Conservation (phyloP, 1,140 invertebrate species). For the Popillia japonica region DNA sequence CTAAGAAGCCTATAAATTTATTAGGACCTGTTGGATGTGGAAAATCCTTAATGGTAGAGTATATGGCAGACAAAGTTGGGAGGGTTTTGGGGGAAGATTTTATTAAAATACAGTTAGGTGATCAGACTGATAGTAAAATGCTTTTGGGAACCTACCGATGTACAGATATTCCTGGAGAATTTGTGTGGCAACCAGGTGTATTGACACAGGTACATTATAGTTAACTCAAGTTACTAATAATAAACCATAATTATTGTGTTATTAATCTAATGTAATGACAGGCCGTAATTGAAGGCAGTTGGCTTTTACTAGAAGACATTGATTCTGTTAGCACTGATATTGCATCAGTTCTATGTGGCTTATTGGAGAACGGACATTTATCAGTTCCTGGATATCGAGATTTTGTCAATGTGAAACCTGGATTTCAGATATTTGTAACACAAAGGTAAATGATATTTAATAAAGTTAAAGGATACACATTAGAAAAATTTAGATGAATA, state of each 20-base stretch:
- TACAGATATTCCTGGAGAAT: conserved; percentile 96
- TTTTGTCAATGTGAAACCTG: conserved; percentile 76
- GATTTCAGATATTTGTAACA: conserved; percentile 93
- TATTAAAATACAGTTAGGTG: conserved; percentile 91
- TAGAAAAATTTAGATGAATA: too few species aligned
- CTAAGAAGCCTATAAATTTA: conserved; percentile 78
- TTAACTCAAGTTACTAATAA: conserved; percentile 23
- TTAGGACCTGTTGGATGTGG: conserved; percentile 93
- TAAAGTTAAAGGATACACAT: too few species aligned
- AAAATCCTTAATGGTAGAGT: conserved; percentile 91
- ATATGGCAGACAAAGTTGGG: conserved; percentile 83
- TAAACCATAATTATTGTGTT: neutral
- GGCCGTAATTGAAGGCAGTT: conserved; percentile 87
- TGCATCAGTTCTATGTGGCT: conserved; percentile 82
- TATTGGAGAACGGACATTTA: conserved; percentile 85
- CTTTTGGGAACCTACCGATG: conserved; percentile 94
- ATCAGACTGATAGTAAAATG: conserved; percentile 98
- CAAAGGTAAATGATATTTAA: conserved; percentile 69
- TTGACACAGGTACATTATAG: conserved; percentile 74
- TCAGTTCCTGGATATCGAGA: conserved; percentile 89
- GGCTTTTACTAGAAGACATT: conserved; percentile 96
- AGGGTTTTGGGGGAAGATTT: conserved; percentile 65
- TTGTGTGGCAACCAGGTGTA: conserved; percentile 94
- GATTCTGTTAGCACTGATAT: conserved; percentile 94
- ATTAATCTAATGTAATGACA: conserved; percentile 55